Evolutionary conservation across 1,140 invertebrate species (phyloP), one percentile per base, ranked within the genome.

Genomic region (Apis laboriosa): DNA sequence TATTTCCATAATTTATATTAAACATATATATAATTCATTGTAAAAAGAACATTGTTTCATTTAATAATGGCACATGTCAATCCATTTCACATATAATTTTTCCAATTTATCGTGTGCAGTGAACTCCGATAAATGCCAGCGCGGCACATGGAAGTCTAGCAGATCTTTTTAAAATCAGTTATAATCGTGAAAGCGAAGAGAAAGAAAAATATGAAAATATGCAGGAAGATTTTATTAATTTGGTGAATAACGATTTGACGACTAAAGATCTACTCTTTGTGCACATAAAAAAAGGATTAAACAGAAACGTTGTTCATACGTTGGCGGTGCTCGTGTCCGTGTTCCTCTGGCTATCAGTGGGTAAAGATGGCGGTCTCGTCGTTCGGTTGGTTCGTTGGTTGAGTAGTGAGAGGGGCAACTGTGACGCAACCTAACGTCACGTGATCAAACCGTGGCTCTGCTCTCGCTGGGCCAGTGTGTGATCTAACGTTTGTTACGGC

Each of bases 401-500:
- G 68, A 88, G 84, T 85, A 63, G 78, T 78, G 75, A 89, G 86
- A 88, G 87, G 84, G 87, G 88, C 77, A 80, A 87, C 77, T 83
- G 83, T 90, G 90, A 90, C 90, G 90, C 90, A 90, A 90, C 86
- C 77, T 79, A 81, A 80, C 83, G 81, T 91, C 88, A 92, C 90
- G 90, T 91, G 90, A 91, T 84, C 85, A 86, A 85, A 87, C 89
- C 89, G 91, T 92, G 91, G 91, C 90, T 91, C 91, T 84, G 91
- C 87, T 89, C 88, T 90, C 88, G 91, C 91, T 91, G 89, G 89
- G 90, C 90, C 92, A 94, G 93, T 93, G 92, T 93, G 92, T 93
- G 93, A 93, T 93, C 93, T 92, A 92, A 91, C 92, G 91, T 93
- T 93, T 93, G 91, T 92, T 91, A 90, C 90, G 89, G 85, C 90